Evolutionary conservation across 2,797 vertebrate genomes (phyloP), one percentile per base, ranked within the genome.

Genomic region (Acipenser oxyrinchus): DNA sequence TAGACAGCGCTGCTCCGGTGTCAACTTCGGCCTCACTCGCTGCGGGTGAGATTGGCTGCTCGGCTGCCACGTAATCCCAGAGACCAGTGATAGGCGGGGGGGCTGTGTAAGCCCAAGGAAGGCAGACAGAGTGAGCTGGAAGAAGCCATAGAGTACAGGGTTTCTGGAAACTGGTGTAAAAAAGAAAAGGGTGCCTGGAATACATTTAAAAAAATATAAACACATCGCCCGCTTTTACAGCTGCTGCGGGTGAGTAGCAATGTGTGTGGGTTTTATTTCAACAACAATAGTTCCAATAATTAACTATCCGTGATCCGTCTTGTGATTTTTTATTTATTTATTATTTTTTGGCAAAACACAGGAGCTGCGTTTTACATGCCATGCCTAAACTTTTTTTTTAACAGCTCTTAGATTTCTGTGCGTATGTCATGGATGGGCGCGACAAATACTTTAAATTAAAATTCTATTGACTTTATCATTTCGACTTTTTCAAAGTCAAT

Each of bases 61-160:
- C 64, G 48, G 55, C 69, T 75, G 76, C 76, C 73, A 77, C 76
- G 73, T 75, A 77, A 77, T 75, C 73, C 66, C 65, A 66, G 64
- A 69, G 57, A 58, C 2, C 9, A 58, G 58, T 59, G 10, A 58
- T 6, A 58, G 11, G 12, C 4, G 55, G 23, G 23, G 23, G 23
- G 23, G 23, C 2, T 37, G 23, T 2, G n/a, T n/a, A n/a, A 37
- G 23, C 23, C 23, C 23, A 37, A 37, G 23, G 23, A 37, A 58
- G 55, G 1, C 55, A 13, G 55, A 13, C 10, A n/a, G 55, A 57
- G 6, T 12, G 10, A 58, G 55, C 55, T n/a, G 13, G 13, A 58
- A 6, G 9, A 6, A 12, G 6, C 12, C 11, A 6, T 6, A n/a
- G 12, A 11, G 55, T n/a, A n/a, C 55, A n/a, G 9, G 55, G 13